These are phyloP conservation scores for Caenorhabditis becei DNA, from an alignment of 2,888 invertebrate genomes.

Conservation along the genomic window DNA sequence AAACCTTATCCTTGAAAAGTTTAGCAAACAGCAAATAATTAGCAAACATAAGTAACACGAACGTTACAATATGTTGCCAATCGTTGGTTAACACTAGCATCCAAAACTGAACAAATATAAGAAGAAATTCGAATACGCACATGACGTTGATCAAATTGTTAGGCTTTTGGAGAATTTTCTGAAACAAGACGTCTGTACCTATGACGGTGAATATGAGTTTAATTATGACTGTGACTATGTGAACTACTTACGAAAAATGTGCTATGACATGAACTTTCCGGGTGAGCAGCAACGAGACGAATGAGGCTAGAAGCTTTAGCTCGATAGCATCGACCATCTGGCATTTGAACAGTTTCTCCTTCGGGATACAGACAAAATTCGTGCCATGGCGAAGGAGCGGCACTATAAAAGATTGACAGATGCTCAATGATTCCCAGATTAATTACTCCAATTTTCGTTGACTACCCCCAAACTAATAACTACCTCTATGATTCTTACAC, in stretches of 20 bases:
- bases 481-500: no score
- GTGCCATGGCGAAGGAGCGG: slow-evolving; percentile 65
- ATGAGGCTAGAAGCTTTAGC: slow-evolving; percentile 54
- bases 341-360: slow-evolving; percentile 66
- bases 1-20: slow-evolving; percentile 86
- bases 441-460: no score
- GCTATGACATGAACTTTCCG: slow-evolving; percentile 89
- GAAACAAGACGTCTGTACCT: no score
- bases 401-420: no score
- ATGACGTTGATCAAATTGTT: slow-evolving; percentile 85
- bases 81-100: slow-evolving; percentile 89
- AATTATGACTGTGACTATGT: no score
- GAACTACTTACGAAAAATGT: slow-evolving; percentile 93
- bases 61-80: slow-evolving; percentile 93
- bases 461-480: no score
- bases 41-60: slow-evolving; percentile 90
- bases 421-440: no score
- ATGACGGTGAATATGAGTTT: no score
- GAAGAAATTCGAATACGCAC: slow-evolving; percentile 85
- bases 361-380: slow-evolving; percentile 60
- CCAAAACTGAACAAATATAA: slow-evolving; percentile 86
- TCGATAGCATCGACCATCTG: slow-evolving; percentile 66
- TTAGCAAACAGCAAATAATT: slow-evolving; percentile 95
- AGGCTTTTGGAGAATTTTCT: slow-evolving; percentile 93
- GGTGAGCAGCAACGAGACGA: slow-evolving; percentile 89